Percentiles rank a stretch among this genome's conserved stretches.
phyloP scores from a whole-genome alignment of 2,113 vertebrate genomes.

The Todiramphus chloris region DNA sequence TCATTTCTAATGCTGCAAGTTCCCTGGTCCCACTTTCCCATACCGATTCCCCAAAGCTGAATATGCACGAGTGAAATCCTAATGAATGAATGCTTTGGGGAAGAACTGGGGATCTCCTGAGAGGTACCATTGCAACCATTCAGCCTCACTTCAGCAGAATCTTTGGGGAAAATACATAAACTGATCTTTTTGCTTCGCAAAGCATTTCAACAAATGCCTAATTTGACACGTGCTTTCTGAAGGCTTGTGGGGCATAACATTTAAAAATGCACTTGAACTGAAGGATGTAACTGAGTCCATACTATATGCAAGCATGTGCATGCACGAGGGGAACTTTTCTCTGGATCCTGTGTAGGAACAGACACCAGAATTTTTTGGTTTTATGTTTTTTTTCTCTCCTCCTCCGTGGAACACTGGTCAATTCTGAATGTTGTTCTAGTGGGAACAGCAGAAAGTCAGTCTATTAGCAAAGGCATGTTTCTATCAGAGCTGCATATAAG shows the following conservation, averaged over 20 bases:
- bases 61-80: not conserved
- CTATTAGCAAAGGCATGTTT: not conserved
- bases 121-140: not conserved
- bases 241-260: not conserved
- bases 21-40: not conserved
- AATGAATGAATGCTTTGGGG: not conserved
- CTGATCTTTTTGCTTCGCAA: conserved; percentile 27
- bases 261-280: not conserved
- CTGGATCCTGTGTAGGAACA: not conserved
- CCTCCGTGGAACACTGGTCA: not conserved
- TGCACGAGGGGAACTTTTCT: not conserved
- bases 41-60: conserved; percentile 5
- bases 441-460: not conserved
- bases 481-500: not conserved
- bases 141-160: conserved; percentile 2
- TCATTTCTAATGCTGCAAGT: not conserved
- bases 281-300: not conserved
- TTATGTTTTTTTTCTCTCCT: not conserved
- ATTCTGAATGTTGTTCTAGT: not conserved
- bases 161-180: not conserved
- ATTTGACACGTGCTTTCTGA: not conserved
- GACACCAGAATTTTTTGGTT: not conserved
- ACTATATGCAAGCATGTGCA: not conserved
- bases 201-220: conserved; percentile 13
- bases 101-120: not conserved